Conservation (phyloP, 2,797 vertebrate species). For the Leptatherina wallacei region DNA sequence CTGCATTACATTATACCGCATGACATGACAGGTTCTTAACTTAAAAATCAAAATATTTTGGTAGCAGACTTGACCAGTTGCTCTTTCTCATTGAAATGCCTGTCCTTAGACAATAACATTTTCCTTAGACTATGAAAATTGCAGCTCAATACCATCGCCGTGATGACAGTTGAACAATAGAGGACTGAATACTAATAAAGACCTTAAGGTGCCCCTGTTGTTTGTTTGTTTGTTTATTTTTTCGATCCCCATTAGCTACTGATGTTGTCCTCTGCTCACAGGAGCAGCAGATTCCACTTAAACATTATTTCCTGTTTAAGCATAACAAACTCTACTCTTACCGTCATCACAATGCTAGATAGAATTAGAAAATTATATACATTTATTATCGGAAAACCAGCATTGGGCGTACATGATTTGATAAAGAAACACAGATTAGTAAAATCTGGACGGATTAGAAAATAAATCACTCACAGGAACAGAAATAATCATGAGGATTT, state of each 20-base stretch:
- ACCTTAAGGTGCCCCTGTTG: conserved; percentile 46
- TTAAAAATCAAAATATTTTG: background rate
- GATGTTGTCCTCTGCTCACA: conserved; percentile 29
- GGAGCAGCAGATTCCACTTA: conserved; percentile 37
- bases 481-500: conserved; percentile 40
- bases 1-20: background rate
- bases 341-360: conserved; percentile 1
- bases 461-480: conserved; percentile 25
- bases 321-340: background rate
- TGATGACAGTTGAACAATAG: conserved; percentile 45
- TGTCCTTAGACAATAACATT: background rate
- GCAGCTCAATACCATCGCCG: conserved; percentile 7
- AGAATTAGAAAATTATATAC: background rate
- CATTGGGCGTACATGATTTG: conserved; percentile 1
- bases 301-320: conserved; percentile 31
- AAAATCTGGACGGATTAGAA: conserved; percentile 19
- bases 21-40: background rate
- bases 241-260: no score
- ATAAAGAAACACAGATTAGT: conserved; percentile 22
- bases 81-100: background rate
- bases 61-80: background rate
- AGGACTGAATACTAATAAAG: conserved; percentile 65
- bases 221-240: no score
- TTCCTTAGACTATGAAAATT: conserved; percentile 34
- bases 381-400: background rate